Conservation (phyloP, 1,140 invertebrate genomes). For the Neodiprion pinetum region DNA sequence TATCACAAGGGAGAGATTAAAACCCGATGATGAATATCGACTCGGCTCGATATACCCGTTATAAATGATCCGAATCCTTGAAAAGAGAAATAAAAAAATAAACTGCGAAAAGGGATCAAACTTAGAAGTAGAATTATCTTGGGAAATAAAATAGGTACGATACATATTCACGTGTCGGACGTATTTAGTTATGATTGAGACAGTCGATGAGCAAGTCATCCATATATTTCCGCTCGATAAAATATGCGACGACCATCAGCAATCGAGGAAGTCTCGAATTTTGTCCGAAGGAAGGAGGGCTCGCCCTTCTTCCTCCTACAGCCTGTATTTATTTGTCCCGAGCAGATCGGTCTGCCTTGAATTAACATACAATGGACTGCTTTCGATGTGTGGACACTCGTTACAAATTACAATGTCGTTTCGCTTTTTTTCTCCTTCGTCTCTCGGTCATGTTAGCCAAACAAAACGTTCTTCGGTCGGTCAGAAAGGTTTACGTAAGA, state of each 20-base stretch:
- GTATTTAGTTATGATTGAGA: neutral
- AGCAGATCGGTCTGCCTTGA: neutral
- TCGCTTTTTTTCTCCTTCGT: neutral
- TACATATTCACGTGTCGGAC: too few species aligned
- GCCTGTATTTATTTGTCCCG: neutral
- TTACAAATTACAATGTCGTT: neutral
- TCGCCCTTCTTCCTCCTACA: too few species aligned
- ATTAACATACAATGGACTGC: neutral
- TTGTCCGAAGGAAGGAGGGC: neutral
- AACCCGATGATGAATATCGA: too few species aligned
- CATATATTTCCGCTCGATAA: neutral
- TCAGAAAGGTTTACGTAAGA: too few species aligned
- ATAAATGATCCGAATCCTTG: too few species aligned
- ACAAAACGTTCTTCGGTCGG: too few species aligned
- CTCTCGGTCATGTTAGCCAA: neutral
- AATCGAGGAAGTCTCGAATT: slow-evolving; percentile 7
- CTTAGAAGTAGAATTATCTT: too few species aligned
- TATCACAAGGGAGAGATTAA: too few species aligned
- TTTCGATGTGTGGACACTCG: neutral
- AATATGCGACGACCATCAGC: neutral
- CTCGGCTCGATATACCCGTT: too few species aligned
- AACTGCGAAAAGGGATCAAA: too few species aligned
- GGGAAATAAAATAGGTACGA: too few species aligned
- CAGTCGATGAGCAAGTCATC: neutral
- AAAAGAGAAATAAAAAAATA: too few species aligned